Conservation (phyloP, 1,140 invertebrate species). For the Calephelis nemesis region DNA sequence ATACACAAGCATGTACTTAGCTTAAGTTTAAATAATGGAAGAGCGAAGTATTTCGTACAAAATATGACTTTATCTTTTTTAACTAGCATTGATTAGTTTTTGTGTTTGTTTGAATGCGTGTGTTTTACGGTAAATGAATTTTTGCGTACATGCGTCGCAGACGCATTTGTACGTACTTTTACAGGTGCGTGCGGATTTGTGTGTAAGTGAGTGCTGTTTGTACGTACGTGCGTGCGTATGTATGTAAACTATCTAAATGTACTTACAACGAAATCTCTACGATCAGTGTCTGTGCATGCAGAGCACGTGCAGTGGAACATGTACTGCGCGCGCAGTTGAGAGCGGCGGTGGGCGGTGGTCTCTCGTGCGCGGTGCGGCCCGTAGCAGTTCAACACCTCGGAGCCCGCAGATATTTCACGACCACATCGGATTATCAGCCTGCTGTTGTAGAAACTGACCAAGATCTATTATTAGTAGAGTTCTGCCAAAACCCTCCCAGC, state of each 20-base stretch:
- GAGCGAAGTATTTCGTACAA: no score
- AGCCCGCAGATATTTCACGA: slow-evolving; percentile 71
- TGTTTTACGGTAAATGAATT: no score
- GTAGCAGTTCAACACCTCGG: slow-evolving; percentile 89
- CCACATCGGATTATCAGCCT: slow-evolving; percentile 48
- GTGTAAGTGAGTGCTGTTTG: no score
- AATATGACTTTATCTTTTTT: no score
- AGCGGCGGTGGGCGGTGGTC: slow-evolving; percentile 79
- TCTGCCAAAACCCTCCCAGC: not conserved
- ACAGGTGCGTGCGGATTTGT: no score
- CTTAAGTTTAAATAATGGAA: no score
- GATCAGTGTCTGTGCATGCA: slow-evolving; percentile 78
- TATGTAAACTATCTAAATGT: not conserved
- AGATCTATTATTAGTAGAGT: not conserved
- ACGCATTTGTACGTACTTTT: no score
- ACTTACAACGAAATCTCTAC: slow-evolving; percentile 78
- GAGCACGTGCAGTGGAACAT: slow-evolving; percentile 85
- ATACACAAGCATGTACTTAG: no score
- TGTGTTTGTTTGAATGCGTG: no score
- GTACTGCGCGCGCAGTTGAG: slow-evolving; percentile 84
- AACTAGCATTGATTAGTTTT: no score
- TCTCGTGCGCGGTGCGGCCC: slow-evolving; percentile 84
- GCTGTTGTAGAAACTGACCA: slow-evolving; percentile 55
- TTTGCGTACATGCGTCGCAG: no score
- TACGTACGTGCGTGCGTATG: no score